These are phyloP conservation scores for Silurus meridionalis DNA, from an alignment of 2,113 vertebrate species.

Conservation along the genomic window DNA sequence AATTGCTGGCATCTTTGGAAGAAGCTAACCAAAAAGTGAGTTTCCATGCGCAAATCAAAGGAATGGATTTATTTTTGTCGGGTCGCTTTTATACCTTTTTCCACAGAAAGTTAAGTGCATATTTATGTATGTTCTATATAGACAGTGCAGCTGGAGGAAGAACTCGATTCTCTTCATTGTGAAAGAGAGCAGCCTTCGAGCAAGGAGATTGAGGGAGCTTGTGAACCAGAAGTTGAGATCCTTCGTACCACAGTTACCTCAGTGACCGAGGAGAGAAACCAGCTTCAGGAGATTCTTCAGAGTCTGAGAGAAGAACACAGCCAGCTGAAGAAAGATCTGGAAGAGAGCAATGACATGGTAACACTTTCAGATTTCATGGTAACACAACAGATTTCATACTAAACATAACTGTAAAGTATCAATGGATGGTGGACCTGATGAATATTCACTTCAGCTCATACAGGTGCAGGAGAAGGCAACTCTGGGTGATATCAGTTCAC, in stretches of 20 bases:
- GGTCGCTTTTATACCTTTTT: background rate
- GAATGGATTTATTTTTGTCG: background rate
- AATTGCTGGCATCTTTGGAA: conserved; percentile 4
- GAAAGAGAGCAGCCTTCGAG: conserved; percentile 54
- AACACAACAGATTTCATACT: background rate
- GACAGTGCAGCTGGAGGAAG: conserved; percentile 26
- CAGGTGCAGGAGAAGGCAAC: conserved; percentile 26
- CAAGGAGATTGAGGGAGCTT: background rate
- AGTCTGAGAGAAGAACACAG: conserved; percentile 23
- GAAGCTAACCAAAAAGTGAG: conserved; percentile 33
- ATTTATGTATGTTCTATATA: background rate
- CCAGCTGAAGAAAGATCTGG: conserved; percentile 40
- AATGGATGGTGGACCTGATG: background rate
- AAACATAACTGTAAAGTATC: background rate
- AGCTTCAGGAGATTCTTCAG: conserved; percentile 45
- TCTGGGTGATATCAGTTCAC: background rate
- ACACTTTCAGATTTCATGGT: background rate
- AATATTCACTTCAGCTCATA: conserved; percentile 24
- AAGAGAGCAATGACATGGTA: conserved; percentile 40
- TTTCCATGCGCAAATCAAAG: background rate
- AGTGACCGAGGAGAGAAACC: conserved; percentile 25
- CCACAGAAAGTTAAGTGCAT: background rate
- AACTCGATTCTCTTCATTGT: conserved; percentile 46
- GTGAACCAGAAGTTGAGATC: background rate
- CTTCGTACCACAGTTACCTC: background rate